phyloP scores from a whole-genome alignment of 1,140 invertebrate species.

The Hydropsyche tenuis region DNA sequence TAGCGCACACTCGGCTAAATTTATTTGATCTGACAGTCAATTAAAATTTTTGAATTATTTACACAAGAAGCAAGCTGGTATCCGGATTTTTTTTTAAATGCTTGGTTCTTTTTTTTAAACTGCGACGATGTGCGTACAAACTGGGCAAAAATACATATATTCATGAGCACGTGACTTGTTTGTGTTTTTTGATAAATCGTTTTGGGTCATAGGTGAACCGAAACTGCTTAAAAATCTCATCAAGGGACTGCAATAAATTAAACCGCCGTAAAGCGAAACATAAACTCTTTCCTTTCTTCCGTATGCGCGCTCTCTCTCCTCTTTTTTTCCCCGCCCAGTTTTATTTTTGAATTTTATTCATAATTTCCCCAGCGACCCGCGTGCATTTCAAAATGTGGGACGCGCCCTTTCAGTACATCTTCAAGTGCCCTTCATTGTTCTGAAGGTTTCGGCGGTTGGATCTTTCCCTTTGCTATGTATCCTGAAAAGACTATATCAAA shows the following conservation, averaged over 20 bases:
- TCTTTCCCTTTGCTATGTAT: too few relatives aligned
- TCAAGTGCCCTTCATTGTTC: background rate
- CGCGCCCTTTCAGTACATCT: background rate
- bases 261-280: conserved; percentile 14
- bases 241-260: conserved; percentile 24
- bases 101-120: too few relatives aligned
- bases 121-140: too few relatives aligned
- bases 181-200: background rate
- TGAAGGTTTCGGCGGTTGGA: background rate
- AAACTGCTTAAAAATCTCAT: conserved; percentile 26
- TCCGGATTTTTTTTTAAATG: too few relatives aligned
- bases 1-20: too few relatives aligned
- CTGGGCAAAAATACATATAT: too few relatives aligned
- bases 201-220: conserved; percentile 8
- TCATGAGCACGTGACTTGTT: too few relatives aligned
- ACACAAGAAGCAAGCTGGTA: too few relatives aligned
- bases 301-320: background rate
- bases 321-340: background rate
- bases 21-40: too few relatives aligned
- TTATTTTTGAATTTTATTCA: conserved; percentile 24
- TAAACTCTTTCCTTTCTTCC: conserved; percentile 21
- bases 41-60: too few relatives aligned
- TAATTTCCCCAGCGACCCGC: conserved; percentile 20
- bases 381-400: background rate
- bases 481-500: too few relatives aligned